phyloP scores from a whole-genome alignment of 1,140 invertebrate genomes.

The Marisa cornuarietis region DNA sequence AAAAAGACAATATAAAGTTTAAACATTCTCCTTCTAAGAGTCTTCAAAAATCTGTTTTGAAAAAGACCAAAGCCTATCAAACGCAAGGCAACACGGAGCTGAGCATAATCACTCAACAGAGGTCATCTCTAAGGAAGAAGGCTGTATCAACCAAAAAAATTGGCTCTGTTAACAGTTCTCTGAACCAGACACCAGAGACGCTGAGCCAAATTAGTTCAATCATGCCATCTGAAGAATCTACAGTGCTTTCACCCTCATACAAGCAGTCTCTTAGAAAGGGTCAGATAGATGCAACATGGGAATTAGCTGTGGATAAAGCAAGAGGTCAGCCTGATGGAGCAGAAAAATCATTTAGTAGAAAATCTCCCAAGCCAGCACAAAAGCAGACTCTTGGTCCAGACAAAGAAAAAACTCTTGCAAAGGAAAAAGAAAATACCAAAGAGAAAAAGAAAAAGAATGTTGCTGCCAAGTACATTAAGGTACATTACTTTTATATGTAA shows the following conservation, averaged over 20 bases:
- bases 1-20: conserved; percentile 34
- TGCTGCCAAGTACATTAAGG: conserved; percentile 17
- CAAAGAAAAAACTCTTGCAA: not conserved
- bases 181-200: conserved; percentile 49
- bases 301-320: conserved; percentile 56
- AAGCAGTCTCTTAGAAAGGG: conserved; percentile 35
- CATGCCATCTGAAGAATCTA: conserved; percentile 46
- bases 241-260: conserved; percentile 42
- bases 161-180: not conserved
- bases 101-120: not conserved
- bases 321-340: conserved; percentile 62
- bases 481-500: not conserved
- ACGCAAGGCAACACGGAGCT: not conserved
- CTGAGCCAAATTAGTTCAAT: conserved; percentile 60
- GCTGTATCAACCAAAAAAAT: not conserved
- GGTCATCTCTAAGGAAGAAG: conserved; percentile 6
- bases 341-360: conserved; percentile 45
- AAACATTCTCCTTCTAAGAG: conserved; percentile 25
- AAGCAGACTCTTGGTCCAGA: not conserved
- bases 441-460: conserved; percentile 22
- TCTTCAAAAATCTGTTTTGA: not conserved
- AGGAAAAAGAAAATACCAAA: conserved; percentile 14
- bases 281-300: conserved; percentile 49
- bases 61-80: not conserved
- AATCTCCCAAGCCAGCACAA: conserved; percentile 12